Conservation (phyloP, 2,113 vertebrate species). For the Esox niger region DNA sequence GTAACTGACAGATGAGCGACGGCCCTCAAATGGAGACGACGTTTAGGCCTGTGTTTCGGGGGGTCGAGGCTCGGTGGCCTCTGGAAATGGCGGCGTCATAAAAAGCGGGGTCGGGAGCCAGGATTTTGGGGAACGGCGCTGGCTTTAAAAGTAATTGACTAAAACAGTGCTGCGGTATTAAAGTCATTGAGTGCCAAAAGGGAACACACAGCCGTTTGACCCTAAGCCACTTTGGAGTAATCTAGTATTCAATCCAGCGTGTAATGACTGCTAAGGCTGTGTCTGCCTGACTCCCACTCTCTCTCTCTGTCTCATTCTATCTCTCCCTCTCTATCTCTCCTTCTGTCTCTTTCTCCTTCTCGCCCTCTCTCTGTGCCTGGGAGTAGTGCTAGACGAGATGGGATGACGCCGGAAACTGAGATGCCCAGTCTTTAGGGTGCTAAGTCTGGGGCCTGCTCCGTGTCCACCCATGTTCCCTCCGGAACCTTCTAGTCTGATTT, state of each 20-base stretch:
- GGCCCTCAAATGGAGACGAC: neutral
- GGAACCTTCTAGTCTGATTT: neutral
- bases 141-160: constrained; percentile 98
- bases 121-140: constrained; percentile 12
- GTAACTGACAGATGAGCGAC: neutral
- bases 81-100: neutral
- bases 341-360: neutral
- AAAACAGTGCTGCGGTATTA: constrained; percentile 99
- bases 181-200: constrained; percentile 99
- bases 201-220: constrained; percentile 98
- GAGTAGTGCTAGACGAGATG: constrained; percentile 55
- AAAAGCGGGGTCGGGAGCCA: neutral
- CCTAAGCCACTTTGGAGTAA: constrained; percentile 99
- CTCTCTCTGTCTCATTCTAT: constrained; percentile 3
- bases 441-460: constrained; percentile 28
- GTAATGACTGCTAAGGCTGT: constrained; percentile 99
- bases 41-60: neutral
- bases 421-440: constrained; percentile 12
- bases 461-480: constrained; percentile 1
- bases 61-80: neutral
- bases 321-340: neutral
- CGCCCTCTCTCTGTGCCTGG: constrained; percentile 11
- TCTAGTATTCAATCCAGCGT: constrained; percentile 99
- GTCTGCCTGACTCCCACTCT: constrained; percentile 76
- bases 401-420: constrained; percentile 23